Percentiles rank a stretch among this genome's conserved stretches.
Conservation (phyloP, 1,140 invertebrate species). For the Dinoponera quadriceps region DNA sequence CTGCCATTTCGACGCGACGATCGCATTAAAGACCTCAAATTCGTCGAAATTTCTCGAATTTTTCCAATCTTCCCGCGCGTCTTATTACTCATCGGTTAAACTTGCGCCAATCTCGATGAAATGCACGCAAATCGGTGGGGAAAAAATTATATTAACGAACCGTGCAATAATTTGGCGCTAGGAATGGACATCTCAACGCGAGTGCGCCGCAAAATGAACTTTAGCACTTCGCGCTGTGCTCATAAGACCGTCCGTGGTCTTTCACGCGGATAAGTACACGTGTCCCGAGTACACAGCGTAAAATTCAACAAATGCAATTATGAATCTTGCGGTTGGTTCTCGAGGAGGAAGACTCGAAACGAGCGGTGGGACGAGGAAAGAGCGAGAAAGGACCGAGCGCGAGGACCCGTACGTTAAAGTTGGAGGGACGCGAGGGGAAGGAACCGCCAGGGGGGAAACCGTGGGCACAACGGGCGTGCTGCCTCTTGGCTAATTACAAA, state of each 20-base stretch:
- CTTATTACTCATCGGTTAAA: no score
- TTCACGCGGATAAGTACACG: conserved; percentile 42
- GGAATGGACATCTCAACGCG: not conserved
- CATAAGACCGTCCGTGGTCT: conserved; percentile 19
- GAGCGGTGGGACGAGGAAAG: conserved; percentile 28
- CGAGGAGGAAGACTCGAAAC: conserved; percentile 38
- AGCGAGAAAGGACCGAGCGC: conserved; percentile 10
- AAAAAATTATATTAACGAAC: not conserved
- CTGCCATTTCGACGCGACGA: no score
- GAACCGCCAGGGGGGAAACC: conserved; percentile 42
- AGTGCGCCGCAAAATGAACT: not conserved
- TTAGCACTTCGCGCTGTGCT: conserved; percentile 33
- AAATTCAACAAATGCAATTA: conserved; percentile 68
- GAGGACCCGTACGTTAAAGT: conserved; percentile 8
- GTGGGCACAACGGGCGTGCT: conserved; percentile 34
- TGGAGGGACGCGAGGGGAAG: conserved; percentile 28
- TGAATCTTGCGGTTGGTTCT: conserved; percentile 54
- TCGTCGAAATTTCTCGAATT: no score
- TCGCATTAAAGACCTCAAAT: no score
- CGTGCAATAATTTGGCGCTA: not conserved
- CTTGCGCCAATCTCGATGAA: no score
- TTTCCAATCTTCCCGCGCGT: no score
- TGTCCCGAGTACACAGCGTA: conserved; percentile 38
- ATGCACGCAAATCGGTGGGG: no score
- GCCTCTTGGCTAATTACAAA: conserved; percentile 72